Percentiles rank a stretch among this genome's conserved stretches.
Conservation (phyloP, 2,888 invertebrate genomes). For the Camptogramma bilineatum region DNA sequence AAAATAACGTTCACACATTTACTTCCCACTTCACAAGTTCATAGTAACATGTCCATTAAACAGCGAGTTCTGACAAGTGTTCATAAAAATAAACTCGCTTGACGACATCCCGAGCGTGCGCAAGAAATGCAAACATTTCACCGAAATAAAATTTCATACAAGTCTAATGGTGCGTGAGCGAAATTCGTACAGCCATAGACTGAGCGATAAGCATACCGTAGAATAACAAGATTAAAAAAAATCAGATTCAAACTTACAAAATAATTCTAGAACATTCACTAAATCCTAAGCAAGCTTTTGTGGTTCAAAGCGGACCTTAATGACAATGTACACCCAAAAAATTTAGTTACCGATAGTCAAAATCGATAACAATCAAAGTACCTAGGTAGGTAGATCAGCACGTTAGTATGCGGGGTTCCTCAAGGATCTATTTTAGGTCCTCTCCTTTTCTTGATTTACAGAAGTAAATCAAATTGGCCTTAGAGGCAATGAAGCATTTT, state of each 20-base stretch:
- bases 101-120: constrained; percentile 47
- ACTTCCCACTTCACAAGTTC: constrained; percentile 33
- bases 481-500: too few relatives aligned
- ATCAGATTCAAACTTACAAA: not conserved
- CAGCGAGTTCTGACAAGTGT: constrained; percentile 45
- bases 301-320: too few relatives aligned
- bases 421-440: too few relatives aligned
- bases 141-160: constrained; percentile 56
- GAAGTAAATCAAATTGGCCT: too few relatives aligned
- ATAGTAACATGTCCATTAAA: constrained; percentile 43
- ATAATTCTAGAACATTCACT: too few relatives aligned
- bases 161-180: constrained; percentile 61
- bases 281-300: too few relatives aligned
- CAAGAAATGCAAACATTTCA: constrained; percentile 52
- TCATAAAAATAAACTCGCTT: constrained; percentile 45
- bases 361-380: too few relatives aligned
- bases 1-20: constrained; percentile 32
- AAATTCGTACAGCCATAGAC: not conserved
- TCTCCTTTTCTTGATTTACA: too few relatives aligned
- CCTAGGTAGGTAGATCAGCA: too few relatives aligned
- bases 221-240: not conserved
- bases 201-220: constrained; percentile 16
- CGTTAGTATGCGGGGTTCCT: too few relatives aligned
- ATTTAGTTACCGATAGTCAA: too few relatives aligned
- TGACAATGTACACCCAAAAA: too few relatives aligned